phyloP scores from a whole-genome alignment of 2,888 invertebrate species.

The Carcina quercana region DNA sequence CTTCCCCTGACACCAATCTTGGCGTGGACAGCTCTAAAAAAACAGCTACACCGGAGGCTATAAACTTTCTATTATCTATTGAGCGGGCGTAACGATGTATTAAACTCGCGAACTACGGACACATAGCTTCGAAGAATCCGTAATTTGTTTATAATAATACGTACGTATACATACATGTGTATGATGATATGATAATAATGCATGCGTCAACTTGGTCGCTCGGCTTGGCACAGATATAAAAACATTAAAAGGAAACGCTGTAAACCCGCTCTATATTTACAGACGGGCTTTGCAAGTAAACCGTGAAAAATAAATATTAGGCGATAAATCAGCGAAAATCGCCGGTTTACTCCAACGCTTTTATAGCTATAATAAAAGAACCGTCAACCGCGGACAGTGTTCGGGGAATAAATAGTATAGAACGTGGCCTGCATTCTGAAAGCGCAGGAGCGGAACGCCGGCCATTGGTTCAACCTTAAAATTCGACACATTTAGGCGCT shows the following conservation, averaged over 20 bases:
- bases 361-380: constrained; percentile 71
- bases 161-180: constrained; percentile 13
- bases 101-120: constrained; percentile 37
- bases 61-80: constrained; percentile 51
- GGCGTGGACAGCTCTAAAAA: constrained; percentile 28
- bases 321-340: constrained; percentile 65
- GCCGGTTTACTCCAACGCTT: constrained; percentile 51
- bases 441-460: constrained; percentile 38
- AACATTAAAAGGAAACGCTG: constrained; percentile 33
- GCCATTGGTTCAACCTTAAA: constrained; percentile 41
- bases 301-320: constrained; percentile 68
- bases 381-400: constrained; percentile 60
- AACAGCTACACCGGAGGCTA: constrained; percentile 44
- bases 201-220: constrained; percentile 18
- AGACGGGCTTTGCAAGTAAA: constrained; percentile 39
- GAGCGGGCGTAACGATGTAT: constrained; percentile 36
- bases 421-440: constrained; percentile 53
- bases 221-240: constrained; percentile 24
- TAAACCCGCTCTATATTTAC: constrained; percentile 52
- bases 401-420: constrained; percentile 55
- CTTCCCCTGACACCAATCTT: constrained; percentile 38
- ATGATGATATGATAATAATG: constrained; percentile 22
- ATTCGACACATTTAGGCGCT: constrained; percentile 46
- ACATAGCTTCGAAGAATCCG: constrained; percentile 27
- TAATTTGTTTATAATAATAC: constrained; percentile 30